Base-by-base conservation (phyloP, 1,140 invertebrate genomes). In the Magallana ariakensis region DNA sequence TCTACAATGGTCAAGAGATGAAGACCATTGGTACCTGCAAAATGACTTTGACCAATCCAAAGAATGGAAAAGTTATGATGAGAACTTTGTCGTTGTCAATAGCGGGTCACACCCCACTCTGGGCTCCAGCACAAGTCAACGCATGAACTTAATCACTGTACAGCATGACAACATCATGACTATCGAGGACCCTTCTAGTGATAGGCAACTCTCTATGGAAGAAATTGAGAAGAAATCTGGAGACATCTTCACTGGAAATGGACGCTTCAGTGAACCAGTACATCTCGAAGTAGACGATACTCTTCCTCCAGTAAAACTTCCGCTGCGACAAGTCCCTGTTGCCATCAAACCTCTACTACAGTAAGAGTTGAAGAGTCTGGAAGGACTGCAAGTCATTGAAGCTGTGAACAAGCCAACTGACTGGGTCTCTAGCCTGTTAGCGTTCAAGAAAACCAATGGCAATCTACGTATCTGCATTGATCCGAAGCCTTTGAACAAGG, bases 391-490 rank as follows among this genome's bases (percentile, higher is more conserved):
- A 26, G 82, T 87, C 3, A 58, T 87, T 11, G 80, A 80, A 55
- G 56, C 55, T 11, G 87, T 87, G 0, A 58, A 80, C 60, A 85
- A 55, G 4, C 83, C 83, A 9, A 87, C 87, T 22, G 70, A 84
- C 70, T 87, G 87, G 83, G 83, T 87, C 1, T 87, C 83, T 1
- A 87, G 83, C 26, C 19, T 87, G 55, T 70, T 87, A 13, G 53
- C 55, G 8, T 83, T 87, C 22, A 84, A 84, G 62, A 87, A 87
- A 55, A 57, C 85, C 4, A 85, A 54, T n/a, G 80, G 70, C 6
- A 85, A 85, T 16, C 19, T 86, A 3, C 33, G 85, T 1, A 83
- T 82, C 19, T 82, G 85, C 53, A 86, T 86, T 9, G 80, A 81
- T 60, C 85, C 57, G 6, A 82, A 86, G 54, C 54, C 19, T 46